Percentiles rank a stretch among this genome's conserved stretches.
These are phyloP conservation scores for Sakesphorus luctuosus DNA, from an alignment of 2,113 vertebrate species.

Conservation along the genomic window DNA sequence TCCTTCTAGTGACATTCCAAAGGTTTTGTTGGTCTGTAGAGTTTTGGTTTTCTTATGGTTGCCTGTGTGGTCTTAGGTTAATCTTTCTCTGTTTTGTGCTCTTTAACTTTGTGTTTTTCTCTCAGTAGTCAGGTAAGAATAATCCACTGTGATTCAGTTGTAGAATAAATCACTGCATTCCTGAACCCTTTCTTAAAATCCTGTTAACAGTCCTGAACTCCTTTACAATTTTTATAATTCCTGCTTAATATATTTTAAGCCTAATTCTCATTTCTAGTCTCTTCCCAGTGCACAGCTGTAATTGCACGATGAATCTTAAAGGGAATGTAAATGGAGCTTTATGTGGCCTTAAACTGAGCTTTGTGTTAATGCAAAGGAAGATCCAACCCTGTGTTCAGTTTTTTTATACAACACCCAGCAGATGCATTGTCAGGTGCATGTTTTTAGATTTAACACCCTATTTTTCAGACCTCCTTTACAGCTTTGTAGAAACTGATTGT, in stretches of 20 bases:
- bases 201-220: not conserved
- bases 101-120: not conserved
- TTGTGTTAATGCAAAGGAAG: not conserved
- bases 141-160: not conserved
- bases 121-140: not conserved
- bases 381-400: not conserved
- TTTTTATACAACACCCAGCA: not conserved
- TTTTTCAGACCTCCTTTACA: not conserved
- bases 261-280: not conserved
- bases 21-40: not conserved
- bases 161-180: not conserved
- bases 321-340: not conserved
- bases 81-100: not conserved
- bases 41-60: not conserved
- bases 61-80: not conserved
- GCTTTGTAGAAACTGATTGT: not conserved
- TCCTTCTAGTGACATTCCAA: not conserved
- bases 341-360: not conserved
- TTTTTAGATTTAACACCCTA: not conserved
- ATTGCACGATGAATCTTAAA: not conserved
- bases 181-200: not conserved
- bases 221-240: not conserved
- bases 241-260: not conserved
- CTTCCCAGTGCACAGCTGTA: not conserved
- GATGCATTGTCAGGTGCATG: not conserved